phyloP scores from a whole-genome alignment of 2,113 vertebrate genomes.

The Telmatochromis sp. region DNA sequence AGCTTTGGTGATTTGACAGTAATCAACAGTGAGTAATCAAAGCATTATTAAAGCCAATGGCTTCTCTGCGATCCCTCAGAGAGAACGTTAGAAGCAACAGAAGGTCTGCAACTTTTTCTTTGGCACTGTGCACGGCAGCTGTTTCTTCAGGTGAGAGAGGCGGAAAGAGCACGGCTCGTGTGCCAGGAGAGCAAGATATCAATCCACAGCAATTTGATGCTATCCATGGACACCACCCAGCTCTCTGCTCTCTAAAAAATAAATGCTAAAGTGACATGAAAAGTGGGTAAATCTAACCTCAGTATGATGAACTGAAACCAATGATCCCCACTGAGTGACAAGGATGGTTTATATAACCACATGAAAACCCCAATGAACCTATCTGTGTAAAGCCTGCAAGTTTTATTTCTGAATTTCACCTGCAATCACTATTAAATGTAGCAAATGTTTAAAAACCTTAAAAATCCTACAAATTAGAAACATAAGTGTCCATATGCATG shows the following conservation, averaged over 20 bases:
- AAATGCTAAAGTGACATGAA: background rate
- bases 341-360: background rate
- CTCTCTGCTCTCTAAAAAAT: background rate
- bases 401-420: background rate
- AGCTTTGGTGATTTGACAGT: accelerated
- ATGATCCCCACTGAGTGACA: background rate
- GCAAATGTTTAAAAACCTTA: background rate
- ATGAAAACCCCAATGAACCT: background rate
- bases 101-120: background rate
- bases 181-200: background rate
- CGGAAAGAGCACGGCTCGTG: background rate
- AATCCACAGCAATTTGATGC: background rate
- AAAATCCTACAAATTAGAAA: background rate
- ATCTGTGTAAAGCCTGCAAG: accelerated
- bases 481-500: background rate
- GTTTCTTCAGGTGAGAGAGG: background rate
- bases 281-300: accelerated
- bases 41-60: too few relatives aligned
- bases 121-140: background rate
- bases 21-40: too few relatives aligned
- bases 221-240: background rate
- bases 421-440: background rate
- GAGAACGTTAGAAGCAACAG: background rate
- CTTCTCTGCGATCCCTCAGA: background rate
- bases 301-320: background rate